A percentile compares a stretch with the other conserved stretches of the same genome.
These are phyloP conservation scores for Sphenopsis melanotis DNA, from an alignment of 2,797 vertebrate species.

Conservation along the genomic window DNA sequence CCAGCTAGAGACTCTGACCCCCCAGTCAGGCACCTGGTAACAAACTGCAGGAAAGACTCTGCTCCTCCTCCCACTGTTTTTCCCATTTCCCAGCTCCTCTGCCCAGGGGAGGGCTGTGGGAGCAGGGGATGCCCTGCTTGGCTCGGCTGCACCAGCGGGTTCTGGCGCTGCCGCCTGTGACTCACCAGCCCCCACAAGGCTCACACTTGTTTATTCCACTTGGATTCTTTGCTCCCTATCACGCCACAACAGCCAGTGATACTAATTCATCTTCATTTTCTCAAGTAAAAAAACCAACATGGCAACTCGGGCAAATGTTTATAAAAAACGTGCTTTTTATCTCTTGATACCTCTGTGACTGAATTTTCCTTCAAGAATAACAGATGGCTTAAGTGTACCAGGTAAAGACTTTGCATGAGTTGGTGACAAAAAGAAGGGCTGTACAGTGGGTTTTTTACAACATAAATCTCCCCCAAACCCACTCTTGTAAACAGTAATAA, in stretches of 20 bases:
- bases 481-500: conserved; percentile 48
- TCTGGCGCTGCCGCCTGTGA: neutral
- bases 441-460: neutral
- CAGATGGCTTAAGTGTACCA: conserved; percentile 3
- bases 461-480: conserved; percentile 49
- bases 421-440: neutral
- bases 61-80: neutral
- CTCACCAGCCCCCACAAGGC: neutral
- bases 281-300: neutral
- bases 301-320: conserved; percentile 26
- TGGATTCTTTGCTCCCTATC: conserved; percentile 1
- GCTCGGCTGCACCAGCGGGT: neutral
- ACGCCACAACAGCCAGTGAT: conserved; percentile 11
- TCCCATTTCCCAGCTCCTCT: neutral
- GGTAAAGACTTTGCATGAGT: conserved; percentile 4
- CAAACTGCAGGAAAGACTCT: neutral
- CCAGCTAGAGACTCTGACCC: neutral
- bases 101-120: neutral
- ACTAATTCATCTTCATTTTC: conserved; percentile 61
- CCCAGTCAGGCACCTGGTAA: neutral
- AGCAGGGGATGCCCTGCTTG: neutral
- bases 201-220: conserved; percentile 12
- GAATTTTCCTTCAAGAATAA: conserved; percentile 45
- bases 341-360: conserved; percentile 13
- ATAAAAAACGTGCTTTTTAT: conserved; percentile 19